Evolutionary conservation across 1,140 invertebrate species (phyloP).

Genomic region (Ips nitidus): DNA sequence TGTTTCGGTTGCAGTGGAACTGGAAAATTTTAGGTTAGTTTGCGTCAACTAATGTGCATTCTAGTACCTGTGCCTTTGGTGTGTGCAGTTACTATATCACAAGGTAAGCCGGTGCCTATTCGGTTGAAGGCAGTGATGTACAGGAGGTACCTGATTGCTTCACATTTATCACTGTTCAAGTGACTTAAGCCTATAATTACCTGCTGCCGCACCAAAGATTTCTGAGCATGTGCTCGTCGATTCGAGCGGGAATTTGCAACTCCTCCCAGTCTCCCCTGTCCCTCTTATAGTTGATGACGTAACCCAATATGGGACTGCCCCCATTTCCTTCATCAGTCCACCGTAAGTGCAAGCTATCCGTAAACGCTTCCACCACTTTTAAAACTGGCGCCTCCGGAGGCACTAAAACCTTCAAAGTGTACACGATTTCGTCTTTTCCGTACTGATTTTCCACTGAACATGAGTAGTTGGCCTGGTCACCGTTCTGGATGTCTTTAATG

Average conservation of each 20-base stretch:
- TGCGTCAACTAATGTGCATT: neutral
- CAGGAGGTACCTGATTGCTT: slow-evolving; percentile 65
- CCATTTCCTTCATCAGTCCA: slow-evolving; percentile 66
- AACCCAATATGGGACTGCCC: slow-evolving; percentile 73
- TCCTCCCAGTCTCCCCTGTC: slow-evolving; percentile 88
- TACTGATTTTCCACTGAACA: slow-evolving; percentile 82
- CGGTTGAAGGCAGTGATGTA: slow-evolving; percentile 88
- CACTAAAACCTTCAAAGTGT: slow-evolving; percentile 67
- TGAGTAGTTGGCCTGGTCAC: slow-evolving; percentile 87
- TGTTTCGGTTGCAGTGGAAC: slow-evolving; percentile 78
- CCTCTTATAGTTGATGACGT: slow-evolving; percentile 85
- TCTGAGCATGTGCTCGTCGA: slow-evolving; percentile 72
- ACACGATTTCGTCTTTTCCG: slow-evolving; percentile 82
- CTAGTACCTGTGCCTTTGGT: slow-evolving; percentile 76
- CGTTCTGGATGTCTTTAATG: slow-evolving; percentile 73
- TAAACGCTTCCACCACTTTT: slow-evolving; percentile 68
- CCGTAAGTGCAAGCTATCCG: slow-evolving; percentile 68
- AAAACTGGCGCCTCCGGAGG: slow-evolving; percentile 69
- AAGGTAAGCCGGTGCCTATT: slow-evolving; percentile 84
- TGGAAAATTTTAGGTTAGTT: slow-evolving; percentile 49
- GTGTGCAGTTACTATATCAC: slow-evolving; percentile 79
- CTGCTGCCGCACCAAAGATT: slow-evolving; percentile 85
- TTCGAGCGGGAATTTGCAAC: slow-evolving; percentile 76
- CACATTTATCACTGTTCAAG: no score
- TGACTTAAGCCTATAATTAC: neutral